Conservation (phyloP, 2,797 vertebrate species). For the Lophius americanus region DNA sequence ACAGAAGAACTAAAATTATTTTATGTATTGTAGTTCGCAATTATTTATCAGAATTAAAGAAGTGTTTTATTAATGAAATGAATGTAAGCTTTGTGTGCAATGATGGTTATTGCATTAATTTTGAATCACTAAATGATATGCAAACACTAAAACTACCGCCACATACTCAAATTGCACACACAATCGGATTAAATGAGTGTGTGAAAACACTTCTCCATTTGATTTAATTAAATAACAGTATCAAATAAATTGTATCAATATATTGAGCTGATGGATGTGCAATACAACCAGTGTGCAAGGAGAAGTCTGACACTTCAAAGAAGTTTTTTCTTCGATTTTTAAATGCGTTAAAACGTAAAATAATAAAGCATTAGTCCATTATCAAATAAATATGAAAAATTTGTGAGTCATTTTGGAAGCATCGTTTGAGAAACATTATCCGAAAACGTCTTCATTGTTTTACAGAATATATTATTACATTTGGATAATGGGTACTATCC, state of each 20-base stretch:
- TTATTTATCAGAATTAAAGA: background rate
- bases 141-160: background rate
- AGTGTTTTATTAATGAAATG: background rate
- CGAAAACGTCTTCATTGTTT: too few species aligned
- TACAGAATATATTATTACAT: too few species aligned
- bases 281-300: background rate
- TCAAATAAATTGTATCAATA: background rate
- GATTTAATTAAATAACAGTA: background rate
- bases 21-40: background rate
- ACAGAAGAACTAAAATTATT: background rate
- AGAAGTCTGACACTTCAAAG: constrained; percentile 1
- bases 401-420: too few species aligned
- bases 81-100: background rate
- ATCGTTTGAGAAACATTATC: too few species aligned
- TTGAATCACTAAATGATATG: background rate
- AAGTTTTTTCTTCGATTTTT: background rate
- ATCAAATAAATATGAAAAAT: too few species aligned
- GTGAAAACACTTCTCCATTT: background rate
- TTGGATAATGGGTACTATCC: too few species aligned
- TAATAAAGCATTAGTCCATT: too few species aligned
- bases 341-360: too few species aligned
- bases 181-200: background rate
- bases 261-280: background rate
- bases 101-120: background rate
- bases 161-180: background rate